Base-by-base conservation (phyloP, 2,113 vertebrate species). In the Nansenia antarctica region DNA sequence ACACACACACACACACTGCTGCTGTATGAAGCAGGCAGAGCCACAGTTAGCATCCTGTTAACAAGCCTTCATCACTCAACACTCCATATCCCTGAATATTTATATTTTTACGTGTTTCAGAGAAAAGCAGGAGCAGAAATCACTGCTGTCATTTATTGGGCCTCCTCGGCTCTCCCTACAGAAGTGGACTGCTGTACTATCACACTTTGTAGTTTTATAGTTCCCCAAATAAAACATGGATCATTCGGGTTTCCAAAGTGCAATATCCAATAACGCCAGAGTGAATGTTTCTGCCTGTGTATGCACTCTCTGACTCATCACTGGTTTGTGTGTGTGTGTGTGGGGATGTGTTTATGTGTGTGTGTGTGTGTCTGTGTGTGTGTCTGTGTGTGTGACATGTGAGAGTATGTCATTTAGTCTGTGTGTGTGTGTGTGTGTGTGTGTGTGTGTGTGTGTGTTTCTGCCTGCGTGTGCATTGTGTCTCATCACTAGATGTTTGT, bases 401-500 rank as follows among this genome's bases (percentile, higher is more conserved):
- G n/a, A n/a, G n/a, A n/a, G 32, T 20, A 61, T 20, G n/a, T n/a
- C n/a, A n/a, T n/a, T n/a, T n/a, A n/a, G n/a, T n/a, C n/a, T n/a
- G n/a, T n/a, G n/a, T n/a, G n/a, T n/a, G n/a, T n/a, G n/a, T n/a
- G n/a, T n/a, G n/a, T n/a, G n/a, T n/a, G n/a, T n/a, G n/a, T n/a
- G n/a, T n/a, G n/a, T n/a, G n/a, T n/a, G n/a, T n/a, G n/a, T n/a
- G n/a, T n/a, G n/a, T n/a, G n/a, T n/a, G n/a, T n/a, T n/a, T n/a
- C n/a, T n/a, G n/a, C n/a, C n/a, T n/a, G n/a, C n/a, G n/a, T n/a
- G n/a, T n/a, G 9, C 59, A 35, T 29, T 45, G 58, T 52, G 58
- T 35, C 62, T 68, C 57, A 71, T 82, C 68, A 78, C 62, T 37
- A 69, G 59, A 65, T 59, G 63, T 35, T 47, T 68, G 77, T 67